Percentiles rank a stretch among this genome's conserved stretches.
phyloP scores from a whole-genome alignment of 1,140 invertebrate species.

The Papilio machaon region DNA sequence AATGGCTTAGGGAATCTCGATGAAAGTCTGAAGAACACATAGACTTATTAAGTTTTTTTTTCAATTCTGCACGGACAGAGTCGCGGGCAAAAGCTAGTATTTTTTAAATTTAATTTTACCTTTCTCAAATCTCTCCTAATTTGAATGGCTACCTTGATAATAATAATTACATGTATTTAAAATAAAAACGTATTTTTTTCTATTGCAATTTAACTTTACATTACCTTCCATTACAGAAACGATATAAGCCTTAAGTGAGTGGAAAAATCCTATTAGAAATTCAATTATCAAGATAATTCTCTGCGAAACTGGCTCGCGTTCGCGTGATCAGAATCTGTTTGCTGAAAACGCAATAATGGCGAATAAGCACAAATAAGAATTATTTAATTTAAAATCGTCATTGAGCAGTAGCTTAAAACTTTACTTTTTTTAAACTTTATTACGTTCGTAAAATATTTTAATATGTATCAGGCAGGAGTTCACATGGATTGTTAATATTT shows the following conservation, averaged over 20 bases:
- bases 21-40: no score
- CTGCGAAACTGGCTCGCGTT: background rate
- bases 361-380: background rate
- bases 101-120: no score
- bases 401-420: no score
- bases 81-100: no score
- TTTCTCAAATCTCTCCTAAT: no score
- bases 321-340: background rate
- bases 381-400: no score
- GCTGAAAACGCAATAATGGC: background rate
- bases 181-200: no score
- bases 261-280: constrained; percentile 5
- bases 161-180: no score
- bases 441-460: background rate
- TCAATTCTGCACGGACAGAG: no score
- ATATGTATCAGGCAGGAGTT: constrained; percentile 10
- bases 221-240: constrained; percentile 3
- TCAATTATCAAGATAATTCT: constrained; percentile 11
- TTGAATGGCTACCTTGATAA: no score
- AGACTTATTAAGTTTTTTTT: no score
- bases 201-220: background rate
- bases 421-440: background rate
- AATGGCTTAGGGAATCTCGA: no score
- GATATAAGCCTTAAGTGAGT: background rate
- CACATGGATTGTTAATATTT: constrained; percentile 3